Percentiles rank a stretch among this genome's conserved stretches.
These are phyloP conservation scores for Garra rufa DNA, from an alignment of 2,113 vertebrate species.

Conservation along the genomic window DNA sequence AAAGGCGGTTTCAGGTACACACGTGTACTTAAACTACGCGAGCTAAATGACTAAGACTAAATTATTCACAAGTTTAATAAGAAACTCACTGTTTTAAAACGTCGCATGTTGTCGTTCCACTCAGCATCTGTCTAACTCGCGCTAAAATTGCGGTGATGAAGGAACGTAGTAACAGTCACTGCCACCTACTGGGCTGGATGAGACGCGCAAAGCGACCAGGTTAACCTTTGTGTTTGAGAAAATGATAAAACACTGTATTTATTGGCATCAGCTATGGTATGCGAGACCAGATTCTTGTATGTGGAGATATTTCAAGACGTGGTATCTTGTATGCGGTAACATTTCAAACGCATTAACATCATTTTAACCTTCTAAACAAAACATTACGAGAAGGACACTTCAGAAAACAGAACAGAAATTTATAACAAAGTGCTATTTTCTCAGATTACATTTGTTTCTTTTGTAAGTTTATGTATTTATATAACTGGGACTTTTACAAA, in stretches of 20 bases:
- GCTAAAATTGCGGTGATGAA: background rate
- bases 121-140: background rate
- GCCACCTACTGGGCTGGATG: slow-evolving; percentile 20
- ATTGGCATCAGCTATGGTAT: background rate
- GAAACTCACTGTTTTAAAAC: background rate
- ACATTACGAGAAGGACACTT: background rate
- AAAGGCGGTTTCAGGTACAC: background rate
- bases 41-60: background rate
- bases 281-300: background rate
- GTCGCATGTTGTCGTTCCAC: background rate
- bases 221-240: background rate
- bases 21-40: background rate
- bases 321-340: no score
- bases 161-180: background rate
- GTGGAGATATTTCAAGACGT: background rate
- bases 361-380: background rate
- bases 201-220: background rate
- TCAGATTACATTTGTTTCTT: no score
- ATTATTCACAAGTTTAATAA: background rate
- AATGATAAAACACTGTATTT: background rate
- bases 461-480: no score
- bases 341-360: background rate
- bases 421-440: background rate
- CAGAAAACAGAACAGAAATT: background rate
- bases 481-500: no score